Evolutionary conservation across 2,113 vertebrate genomes (phyloP), one percentile per base, ranked within the genome.

Genomic region (Lepisosteus oculatus): DNA sequence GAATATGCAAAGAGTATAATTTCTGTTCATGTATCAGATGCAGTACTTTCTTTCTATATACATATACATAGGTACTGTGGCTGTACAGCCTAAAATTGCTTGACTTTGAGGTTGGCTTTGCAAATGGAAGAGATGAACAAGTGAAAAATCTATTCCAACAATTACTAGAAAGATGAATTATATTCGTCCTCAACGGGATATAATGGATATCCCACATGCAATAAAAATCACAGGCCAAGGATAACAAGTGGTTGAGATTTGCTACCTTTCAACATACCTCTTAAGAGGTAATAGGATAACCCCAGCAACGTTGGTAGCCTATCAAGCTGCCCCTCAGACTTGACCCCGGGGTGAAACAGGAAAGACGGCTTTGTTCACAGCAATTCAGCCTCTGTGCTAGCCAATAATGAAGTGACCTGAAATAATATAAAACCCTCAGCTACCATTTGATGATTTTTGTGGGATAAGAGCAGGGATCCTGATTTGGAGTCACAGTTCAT

Each of bases 251-350:
- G 87, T 87, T 62, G 87, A 94, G 95, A 97, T 96, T 95, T 95
- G 93, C 94, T 97, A 93, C 95, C 95, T 98, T 96, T 96, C 95
- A 96, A 93, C 94, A 92, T 92, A 89, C 91, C 95, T 97, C 93
- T 96, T 96, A 97, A 95, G 95, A 94, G 92, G 97, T 99, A 99
- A 99, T 98, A 92, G 95, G 97, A 98, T 98, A 97, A 98, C 95
- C 95, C 94, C 85, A 92, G 94, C 95, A 94, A 95, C 90, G 92
- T 93, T 89, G 94, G 93, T 90, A 94, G 92, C 95, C 95, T 95
- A 96, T 99, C 97, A 96, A 95, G 92, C 95, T 91, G 93, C 91
- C 95, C 96, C 95, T 96, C 95, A 94, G 93, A 93, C 92, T 94
- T 95, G 96, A 99, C 97, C 97, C 94, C 84, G 91, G 91, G 95